These are phyloP conservation scores for Sebastes fasciatus DNA, from an alignment of 2,113 vertebrate species.

Conservation along the genomic window DNA sequence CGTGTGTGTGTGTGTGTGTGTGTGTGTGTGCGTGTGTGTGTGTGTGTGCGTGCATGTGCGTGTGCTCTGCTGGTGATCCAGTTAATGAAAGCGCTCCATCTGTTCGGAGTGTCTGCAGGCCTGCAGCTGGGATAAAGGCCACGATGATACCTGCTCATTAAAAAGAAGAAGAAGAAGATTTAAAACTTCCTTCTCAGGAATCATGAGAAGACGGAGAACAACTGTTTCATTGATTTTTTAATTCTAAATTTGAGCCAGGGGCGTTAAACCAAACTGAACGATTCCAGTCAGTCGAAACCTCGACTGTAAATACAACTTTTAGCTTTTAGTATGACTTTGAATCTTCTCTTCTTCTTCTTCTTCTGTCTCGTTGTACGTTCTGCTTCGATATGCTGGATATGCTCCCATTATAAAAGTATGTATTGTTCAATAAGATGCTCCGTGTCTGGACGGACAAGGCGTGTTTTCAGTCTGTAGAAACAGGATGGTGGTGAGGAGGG, in stretches of 20 bases:
- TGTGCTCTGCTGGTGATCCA: slow-evolving; percentile 41
- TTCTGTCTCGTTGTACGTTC: not conserved
- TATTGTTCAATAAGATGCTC: slow-evolving; percentile 43
- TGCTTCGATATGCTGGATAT: not conserved
- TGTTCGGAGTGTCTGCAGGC: slow-evolving; percentile 9
- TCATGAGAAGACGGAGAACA: not conserved
- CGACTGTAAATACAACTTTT: not conserved
- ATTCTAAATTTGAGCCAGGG: not conserved
- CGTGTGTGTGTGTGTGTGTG: slow-evolving; percentile 7
- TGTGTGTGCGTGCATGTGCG: not conserved
- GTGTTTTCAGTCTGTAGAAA: slow-evolving; percentile 45
- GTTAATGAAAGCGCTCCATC: slow-evolving; percentile 55
- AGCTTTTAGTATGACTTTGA: not conserved
- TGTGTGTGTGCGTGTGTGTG: not conserved
- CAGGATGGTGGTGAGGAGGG: not conserved
- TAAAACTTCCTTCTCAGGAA: slow-evolving; percentile 1
- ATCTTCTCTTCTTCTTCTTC: not conserved
- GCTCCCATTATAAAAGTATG: slow-evolving; percentile 23
- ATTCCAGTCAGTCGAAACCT: too few relatives aligned
- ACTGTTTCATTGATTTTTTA: not conserved
- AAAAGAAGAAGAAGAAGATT: not conserved
- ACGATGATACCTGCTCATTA: slow-evolving; percentile 47
- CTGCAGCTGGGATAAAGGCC: slow-evolving; percentile 37
- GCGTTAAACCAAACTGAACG: fast-evolving
- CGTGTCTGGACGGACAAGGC: slow-evolving; percentile 36